Conservation (phyloP, 2,888 invertebrate species). For the Parnassius orleans region DNA sequence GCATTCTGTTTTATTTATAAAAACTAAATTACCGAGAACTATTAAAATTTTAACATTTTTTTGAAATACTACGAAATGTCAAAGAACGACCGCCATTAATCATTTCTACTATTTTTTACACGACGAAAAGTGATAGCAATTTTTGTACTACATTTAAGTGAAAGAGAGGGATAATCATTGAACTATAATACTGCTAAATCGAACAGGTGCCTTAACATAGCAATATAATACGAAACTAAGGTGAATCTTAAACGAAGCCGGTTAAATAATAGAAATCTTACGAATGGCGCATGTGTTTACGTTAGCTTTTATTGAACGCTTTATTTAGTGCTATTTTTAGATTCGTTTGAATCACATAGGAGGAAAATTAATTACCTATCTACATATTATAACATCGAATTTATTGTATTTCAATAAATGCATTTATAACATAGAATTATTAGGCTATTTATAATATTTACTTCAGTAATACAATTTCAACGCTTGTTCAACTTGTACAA, state of each 20-base stretch:
- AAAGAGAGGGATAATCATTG: slow-evolving; percentile 42
- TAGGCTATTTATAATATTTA: slow-evolving; percentile 1
- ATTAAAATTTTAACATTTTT: slow-evolving; percentile 50
- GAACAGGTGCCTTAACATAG: slow-evolving; percentile 32
- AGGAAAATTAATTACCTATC: slow-evolving; percentile 22
- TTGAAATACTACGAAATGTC: slow-evolving; percentile 53
- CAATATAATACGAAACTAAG: background rate
- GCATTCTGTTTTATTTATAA: slow-evolving; percentile 56
- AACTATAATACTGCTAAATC: slow-evolving; percentile 43
- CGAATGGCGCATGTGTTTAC: slow-evolving; percentile 71
- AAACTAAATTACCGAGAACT: slow-evolving; percentile 43
- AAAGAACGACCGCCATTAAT: slow-evolving; percentile 65
- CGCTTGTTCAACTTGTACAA: too few relatives aligned
- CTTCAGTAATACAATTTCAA: slow-evolving; percentile 2
- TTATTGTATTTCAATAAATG: too few relatives aligned
- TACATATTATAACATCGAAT: slow-evolving; percentile 20
- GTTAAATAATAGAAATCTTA: slow-evolving; percentile 36
- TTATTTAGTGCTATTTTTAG: slow-evolving; percentile 66
- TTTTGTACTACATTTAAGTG: slow-evolving; percentile 20
- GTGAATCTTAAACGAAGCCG: slow-evolving; percentile 32
- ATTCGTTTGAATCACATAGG: slow-evolving; percentile 28
- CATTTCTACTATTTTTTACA: slow-evolving; percentile 46
- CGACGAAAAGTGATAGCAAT: slow-evolving; percentile 43
- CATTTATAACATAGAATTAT: too few relatives aligned
- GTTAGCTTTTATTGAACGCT: slow-evolving; percentile 68